Conservation (phyloP, 2,888 invertebrate species). For the Oegoconia quadripuncta region DNA sequence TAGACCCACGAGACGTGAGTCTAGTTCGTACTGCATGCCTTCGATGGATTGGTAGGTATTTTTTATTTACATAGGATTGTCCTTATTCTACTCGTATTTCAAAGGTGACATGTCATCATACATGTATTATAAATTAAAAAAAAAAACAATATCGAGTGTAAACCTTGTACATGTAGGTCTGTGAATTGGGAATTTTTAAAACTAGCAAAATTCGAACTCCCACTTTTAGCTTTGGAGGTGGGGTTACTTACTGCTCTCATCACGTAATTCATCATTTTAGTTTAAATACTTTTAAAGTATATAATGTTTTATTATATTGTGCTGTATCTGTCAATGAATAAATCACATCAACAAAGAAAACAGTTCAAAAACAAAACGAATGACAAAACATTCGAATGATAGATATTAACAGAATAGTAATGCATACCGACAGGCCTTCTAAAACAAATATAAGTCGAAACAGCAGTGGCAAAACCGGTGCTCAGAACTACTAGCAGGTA, state of each 20-base stretch:
- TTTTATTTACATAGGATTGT: background rate
- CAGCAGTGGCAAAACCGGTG: constrained; percentile 43
- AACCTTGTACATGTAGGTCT: too few relatives aligned
- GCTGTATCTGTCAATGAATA: too few relatives aligned
- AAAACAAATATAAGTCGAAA: constrained; percentile 48
- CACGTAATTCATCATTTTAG: too few relatives aligned
- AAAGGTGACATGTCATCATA: too few relatives aligned
- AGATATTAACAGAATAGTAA: background rate
- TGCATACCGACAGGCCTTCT: constrained; percentile 49
- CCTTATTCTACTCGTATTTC: too few relatives aligned
- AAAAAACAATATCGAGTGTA: too few relatives aligned
- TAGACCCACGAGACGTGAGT: constrained; percentile 33
- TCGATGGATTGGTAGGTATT: background rate
- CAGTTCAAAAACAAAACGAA: background rate
- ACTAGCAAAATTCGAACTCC: too few relatives aligned
- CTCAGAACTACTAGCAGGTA: constrained; percentile 49
- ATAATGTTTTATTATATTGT: too few relatives aligned
- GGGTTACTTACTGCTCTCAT: too few relatives aligned
- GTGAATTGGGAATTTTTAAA: too few relatives aligned
- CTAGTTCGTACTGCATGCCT: constrained; percentile 6
- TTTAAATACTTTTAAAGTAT: background rate
- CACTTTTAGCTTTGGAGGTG: too few relatives aligned
- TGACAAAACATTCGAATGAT: background rate
- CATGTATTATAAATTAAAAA: too few relatives aligned
- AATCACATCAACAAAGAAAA: background rate